phyloP scores from a whole-genome alignment of 1,140 invertebrate species.

The Drosophila parvula region DNA sequence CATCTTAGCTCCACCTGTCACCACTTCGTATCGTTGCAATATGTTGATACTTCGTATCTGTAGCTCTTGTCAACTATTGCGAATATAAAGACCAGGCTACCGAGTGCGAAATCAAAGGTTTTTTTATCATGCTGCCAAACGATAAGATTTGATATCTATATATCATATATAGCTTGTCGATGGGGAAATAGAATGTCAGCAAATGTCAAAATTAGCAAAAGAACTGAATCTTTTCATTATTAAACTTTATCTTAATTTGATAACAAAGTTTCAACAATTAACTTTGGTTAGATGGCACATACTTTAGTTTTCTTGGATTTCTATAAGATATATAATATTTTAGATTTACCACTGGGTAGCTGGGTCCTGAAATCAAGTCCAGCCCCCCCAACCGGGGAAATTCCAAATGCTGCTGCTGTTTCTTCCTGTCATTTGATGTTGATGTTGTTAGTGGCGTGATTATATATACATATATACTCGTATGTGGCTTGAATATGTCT shows the following conservation, averaged over 20 bases:
- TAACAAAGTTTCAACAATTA: too few species aligned
- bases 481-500: slow-evolving; percentile 22
- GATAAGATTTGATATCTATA: slow-evolving; percentile 49
- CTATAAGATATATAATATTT: too few species aligned
- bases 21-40: not conserved
- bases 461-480: too few species aligned
- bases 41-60: slow-evolving; percentile 20
- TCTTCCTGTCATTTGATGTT: slow-evolving; percentile 18
- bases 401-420: not conserved
- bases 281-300: too few species aligned
- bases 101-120: slow-evolving; percentile 40
- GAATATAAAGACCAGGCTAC: slow-evolving; percentile 21
- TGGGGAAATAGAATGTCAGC: slow-evolving; percentile 33
- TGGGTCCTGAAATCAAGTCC: slow-evolving; percentile 1
- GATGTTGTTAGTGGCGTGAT: slow-evolving; percentile 27
- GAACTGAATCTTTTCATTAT: not conserved
- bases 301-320: too few species aligned
- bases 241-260: too few species aligned
- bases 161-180: slow-evolving; percentile 13
- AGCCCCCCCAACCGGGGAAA: not conserved
- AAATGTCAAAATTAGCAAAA: slow-evolving; percentile 18
- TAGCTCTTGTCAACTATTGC: not conserved
- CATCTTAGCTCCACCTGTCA: not conserved
- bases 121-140: slow-evolving; percentile 25
- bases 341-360: slow-evolving; percentile 36